Evolutionary conservation across 2,113 vertebrate species (phyloP), one percentile per base, ranked within the genome.

Genomic region (Girardinichthys multiradiatus): DNA sequence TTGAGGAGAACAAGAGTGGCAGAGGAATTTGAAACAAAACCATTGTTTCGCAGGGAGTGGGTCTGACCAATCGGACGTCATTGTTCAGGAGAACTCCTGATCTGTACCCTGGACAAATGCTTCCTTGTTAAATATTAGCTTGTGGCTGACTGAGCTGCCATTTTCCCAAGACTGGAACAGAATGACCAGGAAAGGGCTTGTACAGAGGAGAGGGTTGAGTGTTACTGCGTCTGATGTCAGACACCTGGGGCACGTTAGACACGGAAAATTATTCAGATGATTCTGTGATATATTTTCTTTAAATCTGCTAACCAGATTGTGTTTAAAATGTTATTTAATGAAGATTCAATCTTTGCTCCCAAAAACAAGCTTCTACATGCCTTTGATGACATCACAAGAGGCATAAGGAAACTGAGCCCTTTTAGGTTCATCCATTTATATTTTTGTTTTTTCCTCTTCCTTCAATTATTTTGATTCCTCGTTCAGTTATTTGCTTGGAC

Each of bases 71-170:
- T 90, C 75, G 59, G 76, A 86, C 87, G 81, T 88, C 93, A 93
- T 90, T 90, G 91, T 92, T 91, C 71, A 86, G 77, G 85, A 83
- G 85, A 90, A 84, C 80, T 92, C 81, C 91, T 92, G 93, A 92
- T 94, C 74, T 64, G 94, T 88, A 79, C 79, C 90, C 39, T 81
- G 83, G 90, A 91, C 93, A 92, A 95, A 89, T 72, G 69, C 74
- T 79, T 83, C 88, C 75, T 87, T 94, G 94, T 95, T 96, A 96
- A 95, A 95, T 70, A 94, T 91, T 95, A 86, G 87, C 92, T 87
- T 68, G 76, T 86, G 77, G 91, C 90, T 82, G 78, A 85, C 81
- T 91, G 75, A 85, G 82, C 81, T 77, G 79, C 82, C 79, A 76
- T 86, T 90, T 93, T 91, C 85, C 85, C 88, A 87, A 72, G 85